These are phyloP conservation scores for Oscheius myriophilus DNA, from an alignment of 2,888 invertebrate species.

Conservation along the genomic window DNA sequence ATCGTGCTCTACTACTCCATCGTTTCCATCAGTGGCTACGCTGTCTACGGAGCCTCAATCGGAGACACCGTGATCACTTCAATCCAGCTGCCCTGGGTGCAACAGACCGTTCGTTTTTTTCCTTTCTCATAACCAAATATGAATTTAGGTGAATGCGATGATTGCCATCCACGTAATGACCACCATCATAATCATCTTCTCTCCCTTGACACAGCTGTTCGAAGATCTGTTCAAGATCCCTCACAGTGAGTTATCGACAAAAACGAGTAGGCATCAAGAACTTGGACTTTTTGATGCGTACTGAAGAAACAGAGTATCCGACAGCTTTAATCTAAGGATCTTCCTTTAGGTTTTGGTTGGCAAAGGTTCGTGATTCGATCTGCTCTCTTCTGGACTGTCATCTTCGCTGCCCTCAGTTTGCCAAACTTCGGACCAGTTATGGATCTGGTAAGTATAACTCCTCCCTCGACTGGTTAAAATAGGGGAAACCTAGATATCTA, in stretches of 20 bases:
- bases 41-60: conserved; percentile 43
- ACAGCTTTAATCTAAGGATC: background rate
- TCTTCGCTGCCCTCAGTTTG: conserved; percentile 62
- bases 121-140: background rate
- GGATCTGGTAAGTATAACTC: conserved; percentile 43
- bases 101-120: conserved; percentile 36
- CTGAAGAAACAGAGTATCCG: too few relatives aligned
- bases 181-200: conserved; percentile 66
- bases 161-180: conserved; percentile 69
- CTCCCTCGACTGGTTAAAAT: too few relatives aligned
- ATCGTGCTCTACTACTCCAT: conserved; percentile 39
- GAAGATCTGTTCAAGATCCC: conserved; percentile 61
- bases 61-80: conserved; percentile 52
- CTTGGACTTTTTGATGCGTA: too few relatives aligned
- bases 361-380: conserved; percentile 60
- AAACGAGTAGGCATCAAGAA: background rate
- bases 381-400: conserved; percentile 52
- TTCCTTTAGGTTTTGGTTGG: conserved; percentile 39
- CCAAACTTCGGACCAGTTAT: conserved; percentile 66
- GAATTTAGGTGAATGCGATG: conserved; percentile 60
- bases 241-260: conserved; percentile 53
- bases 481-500: too few relatives aligned
- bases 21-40: conserved; percentile 41
- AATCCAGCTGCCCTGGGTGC: conserved; percentile 48
- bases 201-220: conserved; percentile 66